Percentiles rank a stretch among this genome's conserved stretches.
Evolutionary conservation across 2,888 invertebrate genomes (phyloP).

Genomic region (Rapana venosa): DNA sequence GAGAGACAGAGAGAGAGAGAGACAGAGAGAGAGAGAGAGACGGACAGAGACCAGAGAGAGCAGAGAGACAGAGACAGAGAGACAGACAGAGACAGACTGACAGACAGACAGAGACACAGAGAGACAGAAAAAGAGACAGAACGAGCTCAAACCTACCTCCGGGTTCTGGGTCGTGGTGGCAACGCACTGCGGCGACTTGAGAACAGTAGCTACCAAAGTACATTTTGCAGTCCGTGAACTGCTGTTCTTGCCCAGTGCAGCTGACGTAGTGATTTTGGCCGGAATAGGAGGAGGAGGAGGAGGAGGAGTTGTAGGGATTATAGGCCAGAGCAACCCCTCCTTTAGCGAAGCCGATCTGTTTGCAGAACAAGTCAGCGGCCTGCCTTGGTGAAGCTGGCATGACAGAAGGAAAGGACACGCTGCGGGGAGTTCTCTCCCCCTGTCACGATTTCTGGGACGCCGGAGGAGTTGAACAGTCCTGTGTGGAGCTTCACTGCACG

Average conservation of each 20-base stretch:
- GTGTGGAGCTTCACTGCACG: slow-evolving; percentile 16
- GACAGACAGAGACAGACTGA: slow-evolving; percentile 6
- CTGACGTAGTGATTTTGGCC: neutral
- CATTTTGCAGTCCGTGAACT: neutral
- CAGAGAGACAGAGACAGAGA: neutral
- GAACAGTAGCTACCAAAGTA: neutral
- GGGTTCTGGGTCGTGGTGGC: neutral
- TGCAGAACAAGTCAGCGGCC: slow-evolving; percentile 9
- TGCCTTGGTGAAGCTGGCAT: neutral
- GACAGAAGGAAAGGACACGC: neutral
- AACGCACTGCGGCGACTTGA: neutral
- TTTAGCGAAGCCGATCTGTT: neutral
- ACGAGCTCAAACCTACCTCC: neutral
- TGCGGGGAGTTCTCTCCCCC: neutral
- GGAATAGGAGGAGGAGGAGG: neutral
- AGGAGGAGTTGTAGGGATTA: neutral
- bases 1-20: too few relatives aligned
- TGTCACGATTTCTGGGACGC: neutral
- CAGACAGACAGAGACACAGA: neutral
- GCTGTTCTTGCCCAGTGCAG: neutral
- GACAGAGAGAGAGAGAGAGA: too few relatives aligned
- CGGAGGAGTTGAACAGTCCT: neutral
- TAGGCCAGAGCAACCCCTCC: neutral
- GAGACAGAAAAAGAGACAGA: neutral
- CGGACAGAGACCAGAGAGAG: too few relatives aligned